Base-by-base conservation (phyloP, 1,140 invertebrate species). In the Micrasema longulum region DNA sequence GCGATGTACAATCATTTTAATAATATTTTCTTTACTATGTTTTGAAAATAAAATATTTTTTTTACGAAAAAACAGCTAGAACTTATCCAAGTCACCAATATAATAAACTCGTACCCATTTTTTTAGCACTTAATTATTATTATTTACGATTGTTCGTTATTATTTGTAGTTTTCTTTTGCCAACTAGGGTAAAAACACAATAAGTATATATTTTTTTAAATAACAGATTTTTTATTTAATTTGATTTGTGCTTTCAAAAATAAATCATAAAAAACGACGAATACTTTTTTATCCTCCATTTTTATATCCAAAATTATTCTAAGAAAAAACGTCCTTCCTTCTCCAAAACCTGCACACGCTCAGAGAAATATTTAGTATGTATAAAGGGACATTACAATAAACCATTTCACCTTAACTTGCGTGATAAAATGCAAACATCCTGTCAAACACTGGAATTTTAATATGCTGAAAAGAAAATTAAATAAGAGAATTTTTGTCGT, bases 341-440 rank as follows among this genome's bases (percentile, higher is more conserved):
- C 31, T 16, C 14, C 16, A 36, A 57, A 35, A 57, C 26, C 53
- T 20, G 36, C 14, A 38, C 53, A 57, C 53, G 53, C 36, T n/a
- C 20, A 14, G 9, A 18, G n/a, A 14, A 22, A 12, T 36, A 11
- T 36, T 31, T 57, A 57, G 36, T 57, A 57, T 57, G 31, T 57
- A 16, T 2, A 57, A 57, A 9, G n/a, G 1, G 20, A 38, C 12
- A 57, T 57, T 57, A 57, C 31, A 18, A 57, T 36, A 57, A 57
- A 57, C 53, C 53, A 57, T 57, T 57, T 57, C 53, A 57, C 53
- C 31, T n/a, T 57, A 57, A 57, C 35, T 36, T 31, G n/a, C 53
- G 53, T 57, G 53, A 57, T 57, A 57, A 57, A 57, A 57, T 57
- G 53, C 36, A 14, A 38, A 57, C 26, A 57, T 57, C 53, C 53